phyloP scores from a whole-genome alignment of 2,888 invertebrate species.

The Tiliacea aurago region DNA sequence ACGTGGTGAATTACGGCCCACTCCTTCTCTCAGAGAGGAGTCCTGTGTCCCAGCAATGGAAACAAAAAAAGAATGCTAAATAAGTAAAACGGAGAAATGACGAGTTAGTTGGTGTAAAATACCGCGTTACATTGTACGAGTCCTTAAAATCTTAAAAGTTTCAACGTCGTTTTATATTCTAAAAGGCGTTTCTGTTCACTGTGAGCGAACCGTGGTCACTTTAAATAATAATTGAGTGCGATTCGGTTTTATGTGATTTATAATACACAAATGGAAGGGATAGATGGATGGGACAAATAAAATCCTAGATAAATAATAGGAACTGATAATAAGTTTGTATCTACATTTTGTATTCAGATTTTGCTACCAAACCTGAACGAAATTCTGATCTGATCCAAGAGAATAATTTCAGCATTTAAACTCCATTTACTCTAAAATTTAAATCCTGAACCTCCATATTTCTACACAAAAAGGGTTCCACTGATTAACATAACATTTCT shows the following conservation, averaged over 20 bases:
- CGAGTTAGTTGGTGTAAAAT: no score
- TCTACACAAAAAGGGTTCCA: constrained; percentile 19
- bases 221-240: no score
- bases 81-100: no score
- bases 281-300: not conserved
- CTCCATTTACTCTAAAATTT: constrained; percentile 7
- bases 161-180: no score
- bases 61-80: no score
- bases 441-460: not conserved
- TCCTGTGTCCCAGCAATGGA: no score
- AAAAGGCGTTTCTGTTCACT: no score
- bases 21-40: no score
- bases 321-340: not conserved
- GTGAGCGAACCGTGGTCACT: no score
- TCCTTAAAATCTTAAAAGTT: no score
- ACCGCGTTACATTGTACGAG: no score
- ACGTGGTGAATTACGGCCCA: no score
- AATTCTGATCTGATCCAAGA: not conserved
- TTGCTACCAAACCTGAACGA: not conserved
- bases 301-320: not conserved
- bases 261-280: not conserved
- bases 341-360: not conserved
- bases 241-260: not conserved
- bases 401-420: not conserved
- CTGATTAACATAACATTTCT: constrained; percentile 20